Conservation (phyloP, 2,797 vertebrate species). For the Syngnathus acus region DNA sequence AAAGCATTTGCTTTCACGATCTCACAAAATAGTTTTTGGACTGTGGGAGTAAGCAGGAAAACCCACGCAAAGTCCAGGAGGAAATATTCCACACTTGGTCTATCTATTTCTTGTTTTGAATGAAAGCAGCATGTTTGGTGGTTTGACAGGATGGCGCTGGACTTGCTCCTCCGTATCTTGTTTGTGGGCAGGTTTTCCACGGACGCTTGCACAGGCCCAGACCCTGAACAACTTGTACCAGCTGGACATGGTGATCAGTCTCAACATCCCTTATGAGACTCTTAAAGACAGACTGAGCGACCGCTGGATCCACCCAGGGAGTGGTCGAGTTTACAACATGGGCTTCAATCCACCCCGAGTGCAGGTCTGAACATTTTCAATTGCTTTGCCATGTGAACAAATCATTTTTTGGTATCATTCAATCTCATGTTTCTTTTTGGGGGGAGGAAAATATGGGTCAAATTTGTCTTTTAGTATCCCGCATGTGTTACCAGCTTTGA, state of each 20-base stretch:
- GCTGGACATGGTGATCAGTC: constrained; percentile 84
- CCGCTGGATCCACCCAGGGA: constrained; percentile 83
- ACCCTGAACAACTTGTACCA: constrained; percentile 79
- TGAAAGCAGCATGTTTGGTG: not conserved
- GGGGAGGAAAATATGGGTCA: not conserved
- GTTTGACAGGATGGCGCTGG: not conserved
- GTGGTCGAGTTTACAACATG: constrained; percentile 92
- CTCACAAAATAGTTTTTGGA: not conserved
- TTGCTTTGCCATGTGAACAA: not conserved
- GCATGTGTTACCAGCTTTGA: not conserved
- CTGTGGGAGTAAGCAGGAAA: not conserved
- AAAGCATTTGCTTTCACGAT: too few species aligned
- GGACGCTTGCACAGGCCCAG: constrained; percentile 79
- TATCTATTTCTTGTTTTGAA: not conserved
- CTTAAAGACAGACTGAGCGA: constrained; percentile 85
- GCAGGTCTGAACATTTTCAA: constrained; percentile 60
- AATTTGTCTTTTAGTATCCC: not conserved
- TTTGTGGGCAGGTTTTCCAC: constrained; percentile 79
- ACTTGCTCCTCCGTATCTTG: not conserved
- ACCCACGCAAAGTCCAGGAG: not conserved
- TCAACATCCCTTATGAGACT: constrained; percentile 89
- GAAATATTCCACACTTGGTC: not conserved
- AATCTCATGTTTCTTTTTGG: not conserved
- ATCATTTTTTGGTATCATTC: not conserved
- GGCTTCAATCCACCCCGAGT: constrained; percentile 85